Conservation (phyloP, 1,140 invertebrate species). For the Ectropis grisescens region DNA sequence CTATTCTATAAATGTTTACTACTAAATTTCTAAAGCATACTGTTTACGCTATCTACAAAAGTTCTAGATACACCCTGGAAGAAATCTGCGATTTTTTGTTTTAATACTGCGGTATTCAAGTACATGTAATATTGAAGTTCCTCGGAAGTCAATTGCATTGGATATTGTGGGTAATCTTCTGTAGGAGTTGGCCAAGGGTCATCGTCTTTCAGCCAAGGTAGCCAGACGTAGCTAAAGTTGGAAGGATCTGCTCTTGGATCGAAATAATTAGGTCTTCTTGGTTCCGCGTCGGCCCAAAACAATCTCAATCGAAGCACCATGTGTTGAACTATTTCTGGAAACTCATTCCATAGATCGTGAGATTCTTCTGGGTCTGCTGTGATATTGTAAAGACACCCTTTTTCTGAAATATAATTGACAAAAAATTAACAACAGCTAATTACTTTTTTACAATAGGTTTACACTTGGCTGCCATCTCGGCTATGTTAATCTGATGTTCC, state of each 20-base stretch:
- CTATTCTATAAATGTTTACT: too few species aligned
- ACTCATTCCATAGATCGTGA: constrained; percentile 17
- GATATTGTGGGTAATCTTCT: constrained; percentile 12
- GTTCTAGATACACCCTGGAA: constrained; percentile 16
- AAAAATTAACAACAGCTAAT: constrained; percentile 3
- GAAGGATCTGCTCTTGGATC: constrained; percentile 17
- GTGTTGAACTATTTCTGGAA: constrained; percentile 14
- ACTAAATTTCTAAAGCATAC: too few species aligned
- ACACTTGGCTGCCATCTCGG: too few species aligned
- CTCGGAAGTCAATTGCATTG: constrained; percentile 15
- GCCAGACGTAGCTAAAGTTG: constrained; percentile 16
- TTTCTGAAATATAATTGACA: constrained; percentile 21
- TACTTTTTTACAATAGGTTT: too few species aligned
- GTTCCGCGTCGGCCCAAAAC: constrained; percentile 17
- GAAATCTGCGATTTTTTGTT: constrained; percentile 14
- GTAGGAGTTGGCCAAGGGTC: constrained; percentile 6
- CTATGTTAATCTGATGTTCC: too few species aligned
- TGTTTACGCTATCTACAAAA: constrained; percentile 9
- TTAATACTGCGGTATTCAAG: constrained; percentile 17
- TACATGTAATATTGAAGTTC: constrained; percentile 22
- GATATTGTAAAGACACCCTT: constrained; percentile 26
- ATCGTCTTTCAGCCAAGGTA: constrained; percentile 16
- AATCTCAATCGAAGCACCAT: constrained; percentile 17
- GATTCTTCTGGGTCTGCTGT: constrained; percentile 20
- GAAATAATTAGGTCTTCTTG: constrained; percentile 5